Evolutionary conservation across 2,888 invertebrate species (phyloP), one percentile per base, ranked within the genome.

Genomic region (Horisme vitalbata): DNA sequence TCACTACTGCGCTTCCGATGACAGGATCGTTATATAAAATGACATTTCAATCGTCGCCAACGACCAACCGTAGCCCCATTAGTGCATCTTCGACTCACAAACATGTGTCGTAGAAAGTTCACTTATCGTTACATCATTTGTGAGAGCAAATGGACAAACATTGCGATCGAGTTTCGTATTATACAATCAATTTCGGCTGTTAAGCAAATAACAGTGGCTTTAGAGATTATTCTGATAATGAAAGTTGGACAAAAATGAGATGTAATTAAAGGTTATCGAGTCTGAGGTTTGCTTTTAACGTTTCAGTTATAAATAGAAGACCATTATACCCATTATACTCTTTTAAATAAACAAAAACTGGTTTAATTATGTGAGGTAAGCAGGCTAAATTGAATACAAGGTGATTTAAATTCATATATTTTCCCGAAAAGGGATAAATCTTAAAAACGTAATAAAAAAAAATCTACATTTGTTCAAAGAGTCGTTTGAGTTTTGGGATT

Each of bases 121-220:
- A 58, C 43, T 52, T 52, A 32, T 31, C 34, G 49, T 63, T 63
- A 61, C 59, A 57, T 61, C 53, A 63, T 43, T 35, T 34, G 46
- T 51, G 52, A 57, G 56, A 61, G 60, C 59, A 55, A 55, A 50
- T 52, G 41, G 52, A 60, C 63, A 68, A 65, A 69, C 61, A 68
- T 59, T 65, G 48, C 56, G 57, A 56, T 60, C 32, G 45, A 30
- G 37, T 38, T 39, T 38, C 46, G 13, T 45, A 45, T 72, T 73
- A 73, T 70, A 71, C 70, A 74, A 74, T 63, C 61, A 54, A 63
- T 68, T 65, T 64, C 53, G 54, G 12, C 23, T 18, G 39, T 35
- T 38, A 31, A 38, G 39, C 26, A 12, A 30, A 11, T n/a, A 35
- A 30, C 12, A 27, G 2, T 38, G 18, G 21, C 43, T 30, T 12